These are phyloP conservation scores for Zygothrica quintamaculata DNA, from an alignment of 2,888 invertebrate genomes.

Conservation along the genomic window DNA sequence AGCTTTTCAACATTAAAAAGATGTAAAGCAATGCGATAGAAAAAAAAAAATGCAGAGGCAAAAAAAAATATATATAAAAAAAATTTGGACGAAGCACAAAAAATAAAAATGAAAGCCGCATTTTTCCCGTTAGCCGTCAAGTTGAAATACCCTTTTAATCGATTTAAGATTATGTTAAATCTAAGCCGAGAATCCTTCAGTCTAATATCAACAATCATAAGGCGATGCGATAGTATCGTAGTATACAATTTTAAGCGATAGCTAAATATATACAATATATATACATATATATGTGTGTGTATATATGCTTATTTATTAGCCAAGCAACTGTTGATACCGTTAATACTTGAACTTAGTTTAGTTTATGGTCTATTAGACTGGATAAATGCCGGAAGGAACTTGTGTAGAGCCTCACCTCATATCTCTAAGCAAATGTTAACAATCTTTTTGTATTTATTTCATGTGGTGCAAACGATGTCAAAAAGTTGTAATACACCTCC, in stretches of 20 bases:
- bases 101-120: constrained; percentile 1
- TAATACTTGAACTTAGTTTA: too few species aligned
- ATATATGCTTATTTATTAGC: too few species aligned
- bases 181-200: too few species aligned
- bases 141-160: constrained; percentile 36
- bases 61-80: constrained; percentile 6
- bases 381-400: background rate
- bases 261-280: too few species aligned
- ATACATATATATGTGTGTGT: too few species aligned
- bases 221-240: too few species aligned
- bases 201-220: too few species aligned
- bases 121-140: constrained; percentile 3
- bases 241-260: too few species aligned
- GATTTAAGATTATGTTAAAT: background rate
- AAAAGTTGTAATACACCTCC: constrained; percentile 38
- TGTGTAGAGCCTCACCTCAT: too few species aligned
- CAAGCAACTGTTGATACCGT: too few species aligned
- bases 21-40: constrained; percentile 70
- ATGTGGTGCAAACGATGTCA: constrained; percentile 32
- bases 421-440: background rate
- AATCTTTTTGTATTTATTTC: background rate
- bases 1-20: constrained; percentile 81
- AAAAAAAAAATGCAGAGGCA: too few species aligned
- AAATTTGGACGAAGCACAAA: background rate
- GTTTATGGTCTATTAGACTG: too few species aligned